Evolutionary conservation across 1,140 invertebrate genomes (phyloP).

Genomic region (Chlorops oryzae): DNA sequence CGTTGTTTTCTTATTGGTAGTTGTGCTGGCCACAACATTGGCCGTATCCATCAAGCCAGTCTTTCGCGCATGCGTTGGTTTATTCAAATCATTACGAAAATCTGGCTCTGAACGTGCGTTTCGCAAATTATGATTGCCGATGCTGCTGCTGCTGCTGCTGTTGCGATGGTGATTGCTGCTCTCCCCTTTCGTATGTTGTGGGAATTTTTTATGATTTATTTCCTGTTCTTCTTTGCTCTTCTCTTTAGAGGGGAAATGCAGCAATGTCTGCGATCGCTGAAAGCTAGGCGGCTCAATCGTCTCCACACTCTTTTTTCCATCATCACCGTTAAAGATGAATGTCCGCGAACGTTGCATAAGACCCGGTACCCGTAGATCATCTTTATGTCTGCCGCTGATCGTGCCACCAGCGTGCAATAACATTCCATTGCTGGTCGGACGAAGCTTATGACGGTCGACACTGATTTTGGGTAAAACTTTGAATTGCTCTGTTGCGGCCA

Average conservation of each 20-base stretch:
- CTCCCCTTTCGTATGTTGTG: too few species aligned
- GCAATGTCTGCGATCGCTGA: slow-evolving; percentile 23
- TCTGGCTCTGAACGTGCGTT: slow-evolving; percentile 25
- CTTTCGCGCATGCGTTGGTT: too few species aligned
- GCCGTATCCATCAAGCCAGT: too few species aligned
- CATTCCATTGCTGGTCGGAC: slow-evolving; percentile 70
- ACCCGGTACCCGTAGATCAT: slow-evolving; percentile 2
- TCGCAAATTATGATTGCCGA: too few species aligned
- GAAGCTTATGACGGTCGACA: slow-evolving; percentile 56
- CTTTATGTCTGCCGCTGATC: slow-evolving; percentile 56
- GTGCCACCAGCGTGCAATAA: slow-evolving; percentile 73
- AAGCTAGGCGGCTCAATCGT: slow-evolving; percentile 10
- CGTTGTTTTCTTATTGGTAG: too few species aligned
- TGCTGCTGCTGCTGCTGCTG: too few species aligned
- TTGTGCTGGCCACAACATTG: too few species aligned
- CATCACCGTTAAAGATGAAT: slow-evolving; percentile 12
- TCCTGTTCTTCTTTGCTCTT: neutral
- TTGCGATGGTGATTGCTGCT: too few species aligned
- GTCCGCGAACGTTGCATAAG: slow-evolving; percentile 20
- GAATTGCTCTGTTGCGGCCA: too few species aligned
- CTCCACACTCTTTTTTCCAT: neutral
- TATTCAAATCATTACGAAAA: slow-evolving; percentile 16
- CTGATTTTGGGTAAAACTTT: slow-evolving; percentile 62
- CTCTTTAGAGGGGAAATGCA: slow-evolving; percentile 8
- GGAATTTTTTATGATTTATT: neutral